These are phyloP conservation scores for Trogon surrucura DNA, from an alignment of 2,113 vertebrate genomes.

Conservation along the genomic window DNA sequence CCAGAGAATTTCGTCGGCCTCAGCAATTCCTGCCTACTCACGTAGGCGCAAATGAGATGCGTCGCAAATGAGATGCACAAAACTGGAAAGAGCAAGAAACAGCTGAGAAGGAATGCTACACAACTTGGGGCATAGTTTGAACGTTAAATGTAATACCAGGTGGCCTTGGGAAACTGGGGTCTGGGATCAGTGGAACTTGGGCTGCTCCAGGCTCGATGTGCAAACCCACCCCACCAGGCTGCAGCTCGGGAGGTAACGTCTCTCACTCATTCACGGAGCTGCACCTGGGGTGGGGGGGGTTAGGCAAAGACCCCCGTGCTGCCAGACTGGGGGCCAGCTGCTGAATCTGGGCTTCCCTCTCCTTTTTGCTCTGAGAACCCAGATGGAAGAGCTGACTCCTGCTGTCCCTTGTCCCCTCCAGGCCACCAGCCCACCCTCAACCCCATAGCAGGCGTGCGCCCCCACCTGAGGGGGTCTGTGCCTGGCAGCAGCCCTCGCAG, in stretches of 20 bases:
- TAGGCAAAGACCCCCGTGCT: background rate
- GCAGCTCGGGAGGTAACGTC: background rate
- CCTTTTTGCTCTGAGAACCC: background rate
- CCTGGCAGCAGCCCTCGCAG: accelerated
- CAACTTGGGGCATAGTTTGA: accelerated
- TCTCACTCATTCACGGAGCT: background rate
- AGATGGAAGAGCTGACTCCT: background rate
- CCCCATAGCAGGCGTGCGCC: too few relatives aligned
- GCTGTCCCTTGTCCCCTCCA: accelerated
- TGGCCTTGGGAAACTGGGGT: background rate
- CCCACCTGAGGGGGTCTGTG: too few relatives aligned
- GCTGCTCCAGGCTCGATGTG: accelerated
- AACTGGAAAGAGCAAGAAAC: background rate
- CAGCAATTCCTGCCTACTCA: background rate
- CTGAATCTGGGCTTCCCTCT: accelerated
- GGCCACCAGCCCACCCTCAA: background rate
- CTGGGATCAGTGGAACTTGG: background rate
- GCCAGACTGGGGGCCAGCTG: accelerated
- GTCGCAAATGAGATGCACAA: background rate
- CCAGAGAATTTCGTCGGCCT: background rate
- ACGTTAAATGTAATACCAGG: background rate
- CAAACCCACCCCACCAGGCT: background rate
- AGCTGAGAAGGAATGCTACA: accelerated
- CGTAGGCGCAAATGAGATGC: background rate
- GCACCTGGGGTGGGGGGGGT: too few relatives aligned